These are phyloP conservation scores for Eubucco bourcierii DNA, from an alignment of 2,113 vertebrate species.

Conservation along the genomic window DNA sequence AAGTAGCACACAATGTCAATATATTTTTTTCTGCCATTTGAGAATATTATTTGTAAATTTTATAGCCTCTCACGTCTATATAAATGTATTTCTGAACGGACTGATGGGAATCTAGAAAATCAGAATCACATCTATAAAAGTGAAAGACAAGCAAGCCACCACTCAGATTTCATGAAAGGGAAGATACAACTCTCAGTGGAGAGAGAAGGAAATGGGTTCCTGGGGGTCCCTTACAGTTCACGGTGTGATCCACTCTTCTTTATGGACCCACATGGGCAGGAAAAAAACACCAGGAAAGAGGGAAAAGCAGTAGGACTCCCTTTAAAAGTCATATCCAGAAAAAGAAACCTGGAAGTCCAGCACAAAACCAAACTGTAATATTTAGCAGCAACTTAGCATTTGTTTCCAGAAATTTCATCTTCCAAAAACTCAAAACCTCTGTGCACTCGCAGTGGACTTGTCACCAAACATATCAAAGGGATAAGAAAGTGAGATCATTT, in stretches of 20 bases:
- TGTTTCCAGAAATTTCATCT: conserved; percentile 71
- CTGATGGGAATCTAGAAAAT: not conserved
- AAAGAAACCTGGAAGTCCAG: conserved; percentile 34
- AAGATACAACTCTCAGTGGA: rapidly evolving
- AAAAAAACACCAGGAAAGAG: not conserved
- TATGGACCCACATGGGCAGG: not conserved
- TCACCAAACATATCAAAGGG: conserved; percentile 33
- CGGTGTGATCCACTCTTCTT: not conserved
- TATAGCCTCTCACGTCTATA: not conserved
- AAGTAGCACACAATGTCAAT: not conserved
- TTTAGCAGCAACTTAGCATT: conserved; percentile 70
- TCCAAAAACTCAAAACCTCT: conserved; percentile 71
- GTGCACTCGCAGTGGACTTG: not conserved
- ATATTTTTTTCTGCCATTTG: not conserved
- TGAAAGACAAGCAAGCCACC: not conserved
- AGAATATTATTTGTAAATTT: conserved; percentile 19
- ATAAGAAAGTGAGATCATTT: conserved; percentile 16
- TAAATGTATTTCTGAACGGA: not conserved
- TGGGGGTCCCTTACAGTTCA: rapidly evolving
- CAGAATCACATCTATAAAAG: not conserved
- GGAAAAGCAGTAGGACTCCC: not conserved
- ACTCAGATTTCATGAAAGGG: not conserved
- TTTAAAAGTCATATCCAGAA: conserved; percentile 19
- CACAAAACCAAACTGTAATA: conserved; percentile 56
- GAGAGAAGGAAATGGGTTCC: not conserved